Evolutionary conservation across 2,113 vertebrate genomes (phyloP), one percentile per base, ranked within the genome.

Genomic region (Natator depressus): DNA sequence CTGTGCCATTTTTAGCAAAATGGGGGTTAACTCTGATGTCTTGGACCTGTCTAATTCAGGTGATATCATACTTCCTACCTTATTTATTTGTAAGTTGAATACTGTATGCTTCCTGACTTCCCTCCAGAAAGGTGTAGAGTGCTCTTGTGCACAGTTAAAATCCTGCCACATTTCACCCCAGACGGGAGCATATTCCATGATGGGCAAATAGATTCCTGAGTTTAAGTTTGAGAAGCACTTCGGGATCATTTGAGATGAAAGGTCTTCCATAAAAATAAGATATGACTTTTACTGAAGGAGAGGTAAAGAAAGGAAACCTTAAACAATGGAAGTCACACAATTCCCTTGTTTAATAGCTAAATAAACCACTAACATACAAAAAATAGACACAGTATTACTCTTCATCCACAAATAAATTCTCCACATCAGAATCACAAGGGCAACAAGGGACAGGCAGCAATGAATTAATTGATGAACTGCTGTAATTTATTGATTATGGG

Each of bases 401-500:
- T n/a, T 0, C 9, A 75, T 3, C 3, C 4, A 0, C n/a, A 79
- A 75, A 76, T 24, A 81, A 72, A 19, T 57, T 65, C 89, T 96
- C 7, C 19, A 31, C 82, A 22, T 85, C 57, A 93, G 89, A 57
- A 86, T 75, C 62, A 65, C 3, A 11, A 93, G 72, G 72, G 5
- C 78, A 85, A 10, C n/a, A 80, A 91, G 57, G 29, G 50, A 81
- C 57, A 89, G 25, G n/a, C 5, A 42, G 3, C 7, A 79, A 29
- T 80, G 57, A 12, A 42, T 42, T 42, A 42, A 42, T 42, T 42
- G 42, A 93, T 96, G 95, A 95, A 27, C 65, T 85, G 12, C 5
- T 79, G 10, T 84, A 89, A 93, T 96, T 90, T 90, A 88, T 54
- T 54, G 82, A 88, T 12, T 84, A 59, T 38, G 80, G 38, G 10